Percentiles rank a stretch among this genome's conserved stretches.
Evolutionary conservation across 2,113 vertebrate genomes (phyloP).

Genomic region (Uropsilus gracilis): DNA sequence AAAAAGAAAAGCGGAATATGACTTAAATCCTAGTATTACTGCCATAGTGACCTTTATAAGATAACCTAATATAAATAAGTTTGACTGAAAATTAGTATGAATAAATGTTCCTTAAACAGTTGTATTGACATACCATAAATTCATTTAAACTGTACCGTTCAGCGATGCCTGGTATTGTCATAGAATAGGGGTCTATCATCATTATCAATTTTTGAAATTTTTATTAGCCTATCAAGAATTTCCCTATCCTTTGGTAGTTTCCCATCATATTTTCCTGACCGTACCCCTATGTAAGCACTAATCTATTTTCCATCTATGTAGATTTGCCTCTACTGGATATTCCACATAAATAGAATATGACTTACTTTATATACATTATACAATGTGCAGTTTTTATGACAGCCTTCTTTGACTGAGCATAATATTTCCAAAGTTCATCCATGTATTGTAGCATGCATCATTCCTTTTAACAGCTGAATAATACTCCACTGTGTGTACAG

Average conservation of each 20-base stretch:
- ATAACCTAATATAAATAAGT: background rate
- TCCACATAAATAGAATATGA: background rate
- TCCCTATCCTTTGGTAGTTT: background rate
- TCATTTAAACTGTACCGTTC: background rate
- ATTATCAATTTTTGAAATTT: background rate
- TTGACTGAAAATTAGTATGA: background rate
- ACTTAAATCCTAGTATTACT: background rate
- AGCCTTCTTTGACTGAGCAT: background rate
- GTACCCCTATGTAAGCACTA: background rate
- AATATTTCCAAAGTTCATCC: background rate
- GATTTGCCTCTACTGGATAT: background rate
- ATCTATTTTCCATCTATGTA: background rate
- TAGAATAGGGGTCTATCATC: background rate
- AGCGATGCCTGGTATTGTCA: background rate
- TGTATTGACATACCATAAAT: slow-evolving; percentile 9
- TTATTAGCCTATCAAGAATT: background rate
- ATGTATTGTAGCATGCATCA: background rate
- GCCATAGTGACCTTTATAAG: background rate
- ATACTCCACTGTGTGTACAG: background rate
- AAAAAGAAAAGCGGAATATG: no score
- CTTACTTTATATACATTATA: no score
- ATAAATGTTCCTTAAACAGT: background rate
- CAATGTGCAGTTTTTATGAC: background rate
- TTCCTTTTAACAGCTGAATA: background rate
- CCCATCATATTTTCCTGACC: background rate